phyloP scores from a whole-genome alignment of 2,113 vertebrate species.

The Ranitomeya variabilis region DNA sequence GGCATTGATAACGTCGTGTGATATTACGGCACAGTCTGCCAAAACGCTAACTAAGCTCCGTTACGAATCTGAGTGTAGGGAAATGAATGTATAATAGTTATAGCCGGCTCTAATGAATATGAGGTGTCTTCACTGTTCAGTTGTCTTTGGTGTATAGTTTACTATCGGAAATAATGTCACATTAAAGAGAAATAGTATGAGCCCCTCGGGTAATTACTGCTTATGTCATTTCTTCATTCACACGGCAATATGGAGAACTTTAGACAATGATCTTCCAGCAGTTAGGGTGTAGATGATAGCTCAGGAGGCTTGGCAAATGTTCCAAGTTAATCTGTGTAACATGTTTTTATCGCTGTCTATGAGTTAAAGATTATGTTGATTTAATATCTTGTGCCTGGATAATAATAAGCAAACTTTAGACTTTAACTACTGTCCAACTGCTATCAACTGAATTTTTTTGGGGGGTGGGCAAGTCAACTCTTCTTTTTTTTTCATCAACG shows the following conservation, averaged over 20 bases:
- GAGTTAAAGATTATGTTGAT: conserved; percentile 27
- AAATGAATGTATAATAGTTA: background rate
- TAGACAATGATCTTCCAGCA: background rate
- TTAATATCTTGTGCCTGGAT: background rate
- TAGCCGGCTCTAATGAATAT: background rate
- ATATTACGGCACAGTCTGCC: background rate
- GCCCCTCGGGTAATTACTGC: background rate
- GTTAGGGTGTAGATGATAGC: background rate
- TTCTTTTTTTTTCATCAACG: background rate
- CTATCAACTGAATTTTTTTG: background rate
- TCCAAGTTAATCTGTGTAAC: conserved; percentile 13
- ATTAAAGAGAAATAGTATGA: background rate
- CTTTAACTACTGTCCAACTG: background rate
- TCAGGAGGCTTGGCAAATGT: background rate
- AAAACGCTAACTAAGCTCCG: background rate
- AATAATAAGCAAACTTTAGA: conserved; percentile 12
- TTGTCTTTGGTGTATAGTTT: background rate
- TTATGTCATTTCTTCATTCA: background rate
- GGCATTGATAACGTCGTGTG: background rate
- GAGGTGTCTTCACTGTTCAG: background rate
- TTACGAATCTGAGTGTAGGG: background rate
- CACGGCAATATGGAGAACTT: background rate
- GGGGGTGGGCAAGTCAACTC: background rate
- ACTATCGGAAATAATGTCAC: background rate
- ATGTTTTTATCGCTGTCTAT: conserved; percentile 26